Evolutionary conservation across 1,140 invertebrate species (phyloP).

Genomic region (Trichoplusia ni): DNA sequence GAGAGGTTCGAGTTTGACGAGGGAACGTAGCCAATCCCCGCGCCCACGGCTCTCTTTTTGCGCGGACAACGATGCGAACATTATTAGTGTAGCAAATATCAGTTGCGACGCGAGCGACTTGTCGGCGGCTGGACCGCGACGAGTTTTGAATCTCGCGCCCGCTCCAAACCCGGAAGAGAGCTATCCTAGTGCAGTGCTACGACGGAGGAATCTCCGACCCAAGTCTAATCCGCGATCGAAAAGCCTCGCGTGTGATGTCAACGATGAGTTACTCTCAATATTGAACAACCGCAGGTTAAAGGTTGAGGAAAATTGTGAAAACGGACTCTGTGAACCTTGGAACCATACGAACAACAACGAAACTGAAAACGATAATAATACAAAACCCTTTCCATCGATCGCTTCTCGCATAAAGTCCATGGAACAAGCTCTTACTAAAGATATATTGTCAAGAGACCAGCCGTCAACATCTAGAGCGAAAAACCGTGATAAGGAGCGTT

Average conservation of each 20-base stretch:
- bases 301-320: slow-evolving; percentile 75
- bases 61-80: slow-evolving; percentile 75
- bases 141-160: slow-evolving; percentile 61
- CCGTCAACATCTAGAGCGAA: slow-evolving; percentile 70
- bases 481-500: slow-evolving; percentile 81
- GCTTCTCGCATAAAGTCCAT: slow-evolving; percentile 79
- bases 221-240: slow-evolving; percentile 74
- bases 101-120: slow-evolving; percentile 70
- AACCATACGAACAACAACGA: slow-evolving; percentile 42
- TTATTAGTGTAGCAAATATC: slow-evolving; percentile 69
- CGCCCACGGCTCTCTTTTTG: slow-evolving; percentile 83
- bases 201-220: slow-evolving; percentile 76
- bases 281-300: slow-evolving; percentile 73
- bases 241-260: slow-evolving; percentile 75
- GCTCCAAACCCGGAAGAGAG: slow-evolving; percentile 59
- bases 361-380: slow-evolving; percentile 40
- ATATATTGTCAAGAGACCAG: slow-evolving; percentile 55
- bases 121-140: slow-evolving; percentile 70
- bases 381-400: slow-evolving; percentile 75
- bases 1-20: slow-evolving; percentile 78
- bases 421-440: slow-evolving; percentile 75
- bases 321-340: slow-evolving; percentile 54
- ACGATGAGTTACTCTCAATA: slow-evolving; percentile 76
- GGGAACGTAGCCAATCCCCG: slow-evolving; percentile 82
- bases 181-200: slow-evolving; percentile 72